Conservation (phyloP, 2,797 vertebrate species). For the Pseudochromis fuscus region DNA sequence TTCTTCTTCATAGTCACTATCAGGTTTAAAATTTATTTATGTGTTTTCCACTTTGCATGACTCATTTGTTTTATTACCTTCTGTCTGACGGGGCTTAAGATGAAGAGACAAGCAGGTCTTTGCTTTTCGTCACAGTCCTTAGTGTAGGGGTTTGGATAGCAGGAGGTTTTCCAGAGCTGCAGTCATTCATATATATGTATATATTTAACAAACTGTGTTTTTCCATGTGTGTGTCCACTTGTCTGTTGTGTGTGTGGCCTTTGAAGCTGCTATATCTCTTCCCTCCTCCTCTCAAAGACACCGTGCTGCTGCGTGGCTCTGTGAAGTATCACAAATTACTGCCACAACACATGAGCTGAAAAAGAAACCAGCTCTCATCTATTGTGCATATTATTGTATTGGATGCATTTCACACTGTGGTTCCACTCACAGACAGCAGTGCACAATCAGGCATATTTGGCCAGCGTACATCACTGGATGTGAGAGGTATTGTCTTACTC, state of each 20-base stretch:
- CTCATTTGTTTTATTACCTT: background rate
- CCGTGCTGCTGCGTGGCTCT: conserved; percentile 50
- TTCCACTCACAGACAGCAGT: conserved; percentile 23
- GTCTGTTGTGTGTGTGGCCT: conserved; percentile 51
- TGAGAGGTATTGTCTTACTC: conserved; percentile 60
- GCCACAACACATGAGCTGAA: conserved; percentile 44
- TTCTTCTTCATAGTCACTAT: conserved; percentile 17
- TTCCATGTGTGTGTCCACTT: conserved; percentile 32
- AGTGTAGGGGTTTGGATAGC: conserved; percentile 19
- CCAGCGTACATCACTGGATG: conserved; percentile 57
- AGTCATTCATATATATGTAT: background rate
- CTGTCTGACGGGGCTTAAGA: background rate
- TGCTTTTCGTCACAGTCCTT: conserved; percentile 52
- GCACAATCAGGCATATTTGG: conserved; percentile 42
- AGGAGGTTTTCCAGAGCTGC: conserved; percentile 30
- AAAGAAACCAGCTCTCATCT: conserved; percentile 21
- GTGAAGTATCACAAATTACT: conserved; percentile 60
- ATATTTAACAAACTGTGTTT: background rate
- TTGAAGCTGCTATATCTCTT: conserved; percentile 49
- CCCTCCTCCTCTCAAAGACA: conserved; percentile 26
- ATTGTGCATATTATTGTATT: conserved; percentile 25
- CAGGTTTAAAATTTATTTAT: conserved; percentile 12
- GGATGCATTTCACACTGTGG: conserved; percentile 16
- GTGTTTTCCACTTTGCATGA: conserved; percentile 5
- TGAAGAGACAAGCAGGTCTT: conserved; percentile 25